Conservation (phyloP, 2,888 invertebrate species). For the Ectropis crepuscularia region DNA sequence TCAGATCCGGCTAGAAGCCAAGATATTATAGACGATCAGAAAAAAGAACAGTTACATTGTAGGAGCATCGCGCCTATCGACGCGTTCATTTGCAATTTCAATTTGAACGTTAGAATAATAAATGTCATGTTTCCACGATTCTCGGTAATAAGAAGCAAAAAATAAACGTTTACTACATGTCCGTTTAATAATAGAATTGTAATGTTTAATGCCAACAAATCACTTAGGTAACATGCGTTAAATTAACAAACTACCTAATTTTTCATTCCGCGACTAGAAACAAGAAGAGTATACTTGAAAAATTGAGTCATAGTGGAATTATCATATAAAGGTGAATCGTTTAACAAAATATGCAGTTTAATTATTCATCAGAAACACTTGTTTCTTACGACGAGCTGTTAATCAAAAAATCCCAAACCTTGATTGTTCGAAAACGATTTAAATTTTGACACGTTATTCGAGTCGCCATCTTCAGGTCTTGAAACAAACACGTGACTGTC, state of each 20-base stretch:
- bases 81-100: conserved; percentile 37
- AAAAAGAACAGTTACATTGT: conserved; percentile 39
- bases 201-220: conserved; percentile 20
- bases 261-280: not conserved
- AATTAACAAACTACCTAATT: not conserved
- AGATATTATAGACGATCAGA: conserved; percentile 33
- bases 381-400: too few species aligned
- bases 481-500: conserved; percentile 10
- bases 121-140: conserved; percentile 32
- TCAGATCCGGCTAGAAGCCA: conserved; percentile 56
- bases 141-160: conserved; percentile 19
- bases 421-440: too few species aligned
- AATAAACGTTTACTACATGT: conserved; percentile 16
- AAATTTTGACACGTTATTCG: too few species aligned
- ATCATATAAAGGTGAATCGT: too few species aligned
- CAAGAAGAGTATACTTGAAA: too few species aligned
- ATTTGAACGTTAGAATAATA: conserved; percentile 35
- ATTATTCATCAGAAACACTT: too few species aligned
- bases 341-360: not conserved
- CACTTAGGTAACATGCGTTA: conserved; percentile 3
- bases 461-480: not conserved
- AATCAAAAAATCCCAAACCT: too few species aligned
- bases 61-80: conserved; percentile 34
- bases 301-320: too few species aligned
- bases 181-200: conserved; percentile 20